Percentiles rank a stretch among this genome's conserved stretches.
Evolutionary conservation across 1,140 invertebrate genomes (phyloP).

Genomic region (Lasioglossum albipes): DNA sequence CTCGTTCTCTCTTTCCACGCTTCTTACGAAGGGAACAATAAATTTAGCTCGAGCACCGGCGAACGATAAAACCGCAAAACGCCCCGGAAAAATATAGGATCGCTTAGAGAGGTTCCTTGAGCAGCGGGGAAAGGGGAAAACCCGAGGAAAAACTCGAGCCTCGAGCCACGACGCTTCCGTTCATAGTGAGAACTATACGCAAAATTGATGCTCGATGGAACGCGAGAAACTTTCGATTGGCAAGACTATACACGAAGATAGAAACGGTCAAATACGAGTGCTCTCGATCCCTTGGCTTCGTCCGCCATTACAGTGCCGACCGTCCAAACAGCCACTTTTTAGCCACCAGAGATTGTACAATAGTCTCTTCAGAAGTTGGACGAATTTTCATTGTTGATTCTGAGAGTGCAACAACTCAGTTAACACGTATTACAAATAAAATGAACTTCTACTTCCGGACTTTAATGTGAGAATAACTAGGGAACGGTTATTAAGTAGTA

Average conservation of each 20-base stretch:
- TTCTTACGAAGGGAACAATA: conserved; percentile 40
- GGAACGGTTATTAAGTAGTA: no score
- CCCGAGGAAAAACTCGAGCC: neutral
- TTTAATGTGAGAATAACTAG: no score
- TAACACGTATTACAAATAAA: no score
- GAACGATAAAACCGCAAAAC: conserved; percentile 6
- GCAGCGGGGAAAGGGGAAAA: neutral
- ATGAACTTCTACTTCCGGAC: no score
- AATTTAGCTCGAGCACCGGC: conserved; percentile 33
- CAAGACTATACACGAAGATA: conserved; percentile 1
- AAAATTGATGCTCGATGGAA: neutral
- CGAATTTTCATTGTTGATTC: no score
- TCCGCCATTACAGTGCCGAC: neutral
- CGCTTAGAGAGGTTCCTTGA: neutral
- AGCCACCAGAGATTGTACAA: no score
- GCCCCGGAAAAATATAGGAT: neutral
- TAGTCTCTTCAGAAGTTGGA: no score
- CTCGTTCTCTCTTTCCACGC: neutral
- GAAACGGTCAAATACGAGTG: neutral
- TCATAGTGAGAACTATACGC: neutral
- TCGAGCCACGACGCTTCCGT: conserved; percentile 1
- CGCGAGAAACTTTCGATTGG: neutral
- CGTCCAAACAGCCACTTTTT: neutral
- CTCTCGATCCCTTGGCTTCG: neutral
- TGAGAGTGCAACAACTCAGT: no score